Evolutionary conservation across 2,113 vertebrate species (phyloP).

Genomic region (Pelmatolapia mariae): DNA sequence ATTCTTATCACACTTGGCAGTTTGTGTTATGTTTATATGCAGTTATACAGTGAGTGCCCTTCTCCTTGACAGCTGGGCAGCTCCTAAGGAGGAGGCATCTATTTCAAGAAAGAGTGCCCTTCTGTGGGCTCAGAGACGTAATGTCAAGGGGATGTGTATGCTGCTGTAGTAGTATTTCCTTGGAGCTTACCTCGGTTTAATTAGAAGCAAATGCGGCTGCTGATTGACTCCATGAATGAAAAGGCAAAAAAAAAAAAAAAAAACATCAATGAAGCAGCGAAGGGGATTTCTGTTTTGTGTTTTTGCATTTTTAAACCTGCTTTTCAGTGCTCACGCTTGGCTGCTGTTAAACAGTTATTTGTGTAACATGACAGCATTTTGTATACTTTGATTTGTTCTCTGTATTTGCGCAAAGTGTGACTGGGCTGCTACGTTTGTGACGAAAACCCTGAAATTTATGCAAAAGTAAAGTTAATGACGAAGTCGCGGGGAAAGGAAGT

Average conservation of each 20-base stretch:
- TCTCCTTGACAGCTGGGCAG: conserved; percentile 37
- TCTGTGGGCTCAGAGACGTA: conserved; percentile 9
- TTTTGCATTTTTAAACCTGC: neutral
- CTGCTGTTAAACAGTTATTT: neutral
- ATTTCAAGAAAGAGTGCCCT: conserved; percentile 27
- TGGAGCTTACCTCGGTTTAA: neutral
- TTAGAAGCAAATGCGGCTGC: neutral
- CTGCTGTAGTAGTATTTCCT: neutral
- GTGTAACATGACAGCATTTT: neutral
- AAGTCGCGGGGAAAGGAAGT: neutral
- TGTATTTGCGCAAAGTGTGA: neutral
- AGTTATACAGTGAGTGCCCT: conserved; percentile 41
- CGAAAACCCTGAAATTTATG: neutral
- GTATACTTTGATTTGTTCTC: neutral
- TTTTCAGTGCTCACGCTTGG: neutral
- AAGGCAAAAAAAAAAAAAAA: neutral
- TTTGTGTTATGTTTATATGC: conserved; percentile 54
- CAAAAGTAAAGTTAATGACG: neutral
- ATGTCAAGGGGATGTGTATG: neutral
- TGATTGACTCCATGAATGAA: conserved; percentile 27
- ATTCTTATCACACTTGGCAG: conserved; percentile 58
- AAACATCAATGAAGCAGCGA: neutral
- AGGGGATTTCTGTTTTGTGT: neutral
- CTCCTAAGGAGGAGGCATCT: conserved; percentile 10
- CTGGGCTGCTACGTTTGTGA: neutral